Evolutionary conservation across 2,797 vertebrate genomes (phyloP).

Genomic region (Clarias fuscus): DNA sequence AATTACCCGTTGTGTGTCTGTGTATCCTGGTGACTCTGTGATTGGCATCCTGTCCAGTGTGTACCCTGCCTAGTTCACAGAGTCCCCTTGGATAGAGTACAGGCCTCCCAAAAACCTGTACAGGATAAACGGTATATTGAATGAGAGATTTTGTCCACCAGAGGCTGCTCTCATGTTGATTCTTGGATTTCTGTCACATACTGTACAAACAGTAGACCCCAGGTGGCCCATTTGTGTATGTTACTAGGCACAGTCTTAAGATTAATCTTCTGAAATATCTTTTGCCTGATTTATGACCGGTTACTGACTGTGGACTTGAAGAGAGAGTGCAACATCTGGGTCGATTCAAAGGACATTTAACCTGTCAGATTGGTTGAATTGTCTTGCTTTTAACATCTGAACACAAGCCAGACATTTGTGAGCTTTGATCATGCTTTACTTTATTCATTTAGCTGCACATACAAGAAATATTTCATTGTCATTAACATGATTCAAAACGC

Average conservation of each 20-base stretch:
- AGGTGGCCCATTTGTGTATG: neutral
- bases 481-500: neutral
- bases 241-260: neutral
- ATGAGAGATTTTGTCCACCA: constrained; percentile 57
- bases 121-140: no score
- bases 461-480: neutral
- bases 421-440: no score
- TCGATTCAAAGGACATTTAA: neutral
- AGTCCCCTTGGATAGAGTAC: no score
- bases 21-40: no score
- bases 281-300: neutral
- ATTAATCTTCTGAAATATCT: neutral
- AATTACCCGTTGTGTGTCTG: no score
- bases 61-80: no score
- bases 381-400: neutral
- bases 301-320: neutral
- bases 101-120: no score
- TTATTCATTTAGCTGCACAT: neutral
- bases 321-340: neutral
- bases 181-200: constrained; percentile 7
- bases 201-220: neutral
- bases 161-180: constrained; percentile 56
- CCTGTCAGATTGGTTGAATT: neutral
- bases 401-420: neutral
- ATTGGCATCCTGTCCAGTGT: no score